Conservation (phyloP, 2,797 vertebrate species). For the Phataginus tricuspis region DNA sequence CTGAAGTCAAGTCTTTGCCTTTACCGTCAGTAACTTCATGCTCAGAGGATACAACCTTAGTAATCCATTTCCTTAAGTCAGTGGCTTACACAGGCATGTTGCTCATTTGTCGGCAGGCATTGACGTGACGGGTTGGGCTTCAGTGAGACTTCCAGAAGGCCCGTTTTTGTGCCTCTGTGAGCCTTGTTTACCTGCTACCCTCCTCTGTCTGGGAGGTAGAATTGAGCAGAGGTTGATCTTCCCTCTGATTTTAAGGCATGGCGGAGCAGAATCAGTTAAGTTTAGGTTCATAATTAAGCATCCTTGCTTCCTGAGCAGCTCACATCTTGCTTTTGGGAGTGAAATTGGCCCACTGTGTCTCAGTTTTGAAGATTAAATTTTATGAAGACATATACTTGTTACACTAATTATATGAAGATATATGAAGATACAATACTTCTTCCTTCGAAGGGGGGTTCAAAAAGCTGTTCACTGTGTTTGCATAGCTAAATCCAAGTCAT, state of each 20-base stretch:
- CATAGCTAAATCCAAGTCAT: neutral
- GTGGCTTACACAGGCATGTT: conserved; percentile 71
- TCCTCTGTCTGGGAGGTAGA: neutral
- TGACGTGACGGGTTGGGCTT: neutral
- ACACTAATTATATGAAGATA: neutral
- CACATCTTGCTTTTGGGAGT: neutral
- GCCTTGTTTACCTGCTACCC: neutral
- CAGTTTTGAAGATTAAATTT: neutral
- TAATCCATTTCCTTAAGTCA: conserved; percentile 85
- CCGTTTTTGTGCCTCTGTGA: neutral
- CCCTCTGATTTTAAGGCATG: neutral
- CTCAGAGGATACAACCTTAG: conserved; percentile 83
- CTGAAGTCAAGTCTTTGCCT: conserved; percentile 81
- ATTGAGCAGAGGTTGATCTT: neutral
- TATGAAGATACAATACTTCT: neutral
- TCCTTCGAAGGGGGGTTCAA: neutral
- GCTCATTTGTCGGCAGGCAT: conserved; percentile 76
- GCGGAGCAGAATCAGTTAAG: neutral
- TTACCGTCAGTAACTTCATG: conserved; percentile 84
- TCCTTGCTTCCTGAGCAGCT: neutral
- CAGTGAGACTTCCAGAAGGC: neutral
- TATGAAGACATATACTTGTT: neutral
- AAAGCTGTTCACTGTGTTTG: neutral
- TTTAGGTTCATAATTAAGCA: neutral
- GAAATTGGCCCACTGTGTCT: neutral